Percentiles rank a stretch among this genome's conserved stretches.
phyloP scores from a whole-genome alignment of 2,888 invertebrate genomes.

The Drosophila hamatofila region DNA sequence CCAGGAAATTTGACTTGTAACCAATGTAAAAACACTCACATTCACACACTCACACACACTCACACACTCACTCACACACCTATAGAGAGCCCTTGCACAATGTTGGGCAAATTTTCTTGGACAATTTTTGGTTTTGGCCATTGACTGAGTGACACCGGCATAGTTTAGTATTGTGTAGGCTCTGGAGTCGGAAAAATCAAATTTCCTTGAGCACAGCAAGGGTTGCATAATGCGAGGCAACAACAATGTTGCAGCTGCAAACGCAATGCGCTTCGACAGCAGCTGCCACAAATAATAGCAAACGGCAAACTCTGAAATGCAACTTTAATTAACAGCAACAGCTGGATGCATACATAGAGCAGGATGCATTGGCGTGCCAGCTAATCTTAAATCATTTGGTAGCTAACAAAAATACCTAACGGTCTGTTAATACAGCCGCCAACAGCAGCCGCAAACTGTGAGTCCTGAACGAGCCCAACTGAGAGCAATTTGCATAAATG shows the following conservation, averaged over 20 bases:
- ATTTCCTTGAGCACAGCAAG: conserved; percentile 51
- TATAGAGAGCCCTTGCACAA: neutral
- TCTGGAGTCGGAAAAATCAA: conserved; percentile 52
- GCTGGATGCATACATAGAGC: too few relatives aligned
- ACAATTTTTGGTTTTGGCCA: conserved; percentile 27
- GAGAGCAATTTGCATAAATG: conserved; percentile 79
- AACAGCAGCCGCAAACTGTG: neutral
- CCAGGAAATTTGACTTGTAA: conserved; percentile 73
- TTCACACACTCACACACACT: conserved; percentile 12
- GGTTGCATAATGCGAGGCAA: conserved; percentile 21
- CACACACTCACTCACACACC: conserved; percentile 21
- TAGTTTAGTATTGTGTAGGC: conserved; percentile 54
- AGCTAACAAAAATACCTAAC: conserved; percentile 34
- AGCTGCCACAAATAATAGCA: conserved; percentile 3
- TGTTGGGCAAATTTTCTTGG: conserved; percentile 10
- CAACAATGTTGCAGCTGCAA: conserved; percentile 13
- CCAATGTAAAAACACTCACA: conserved; percentile 55
- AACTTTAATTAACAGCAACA: conserved; percentile 29
- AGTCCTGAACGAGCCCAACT: conserved; percentile 46
- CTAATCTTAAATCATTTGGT: conserved; percentile 36
- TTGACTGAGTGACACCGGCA: conserved; percentile 29
- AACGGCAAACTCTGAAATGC: neutral
- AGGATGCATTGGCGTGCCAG: neutral
- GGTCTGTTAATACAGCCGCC: conserved; percentile 10
- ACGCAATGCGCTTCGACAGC: conserved; percentile 22